Evolutionary conservation across 2,113 vertebrate species (phyloP).

Genomic region (Mesocricetus auratus): DNA sequence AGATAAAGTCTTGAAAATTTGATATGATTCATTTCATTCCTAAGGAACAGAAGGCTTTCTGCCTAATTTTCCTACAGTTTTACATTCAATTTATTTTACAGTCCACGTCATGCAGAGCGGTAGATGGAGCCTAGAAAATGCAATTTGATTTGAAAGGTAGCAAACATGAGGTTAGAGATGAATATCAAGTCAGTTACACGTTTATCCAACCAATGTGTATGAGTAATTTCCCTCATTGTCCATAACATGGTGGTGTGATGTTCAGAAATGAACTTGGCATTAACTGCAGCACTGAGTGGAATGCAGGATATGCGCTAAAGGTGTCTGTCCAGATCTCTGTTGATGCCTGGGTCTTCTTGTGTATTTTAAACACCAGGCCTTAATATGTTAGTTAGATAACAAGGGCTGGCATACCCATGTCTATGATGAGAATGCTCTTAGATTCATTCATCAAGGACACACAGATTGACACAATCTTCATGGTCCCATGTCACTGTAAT

Average conservation of each 20-base stretch:
- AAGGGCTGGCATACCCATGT: neutral
- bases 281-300: neutral
- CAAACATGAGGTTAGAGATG: conserved; percentile 64
- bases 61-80: conserved; percentile 79
- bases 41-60: conserved; percentile 67
- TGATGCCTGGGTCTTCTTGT: neutral
- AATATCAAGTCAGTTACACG: neutral
- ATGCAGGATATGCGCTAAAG: neutral
- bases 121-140: conserved; percentile 62
- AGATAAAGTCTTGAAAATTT: conserved; percentile 71
- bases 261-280: neutral
- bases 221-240: neutral
- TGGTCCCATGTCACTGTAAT: neutral
- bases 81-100: conserved; percentile 80
- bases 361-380: neutral
- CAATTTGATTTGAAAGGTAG: conserved; percentile 71
- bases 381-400: neutral
- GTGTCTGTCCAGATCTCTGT: too few relatives aligned
- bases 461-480: neutral
- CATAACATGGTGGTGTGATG: too few relatives aligned
- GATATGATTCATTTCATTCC: conserved; percentile 80
- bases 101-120: conserved; percentile 9
- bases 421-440: neutral
- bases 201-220: conserved; percentile 68
- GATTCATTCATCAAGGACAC: neutral